Evolutionary conservation across 1,140 invertebrate species (phyloP), one percentile per base, ranked within the genome.

Genomic region (Microplitis demolitor): DNA sequence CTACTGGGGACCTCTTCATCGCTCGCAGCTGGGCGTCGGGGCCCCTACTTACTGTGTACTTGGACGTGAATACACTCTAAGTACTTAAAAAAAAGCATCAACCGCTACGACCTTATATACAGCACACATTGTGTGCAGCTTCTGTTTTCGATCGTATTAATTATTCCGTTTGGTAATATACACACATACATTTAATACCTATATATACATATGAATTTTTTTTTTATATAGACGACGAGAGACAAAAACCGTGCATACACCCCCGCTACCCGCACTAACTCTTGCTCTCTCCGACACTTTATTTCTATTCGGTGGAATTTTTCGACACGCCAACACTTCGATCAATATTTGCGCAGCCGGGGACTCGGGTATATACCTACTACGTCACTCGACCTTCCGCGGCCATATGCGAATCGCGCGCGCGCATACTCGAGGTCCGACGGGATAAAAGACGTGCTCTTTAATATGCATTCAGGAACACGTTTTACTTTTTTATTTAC

Each of bases 341-440:
- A 84, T 84, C 83, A 84, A 84, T 84, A 84, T 84, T 84, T 84
- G 81, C 81, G 81, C 83, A 84, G 83, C 83, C 82, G 82, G 72
- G 82, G 80, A 82, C 78, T 79, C 64, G 72, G 78, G 74, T 77
- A 79, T 37, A 62, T 58, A 45, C 39, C 39, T 45, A 45, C 77
- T 76, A 79, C 83, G 82, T 84, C 82, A 84, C 79, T 82, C 83
- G 83, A 84, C 83, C 81, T 82, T 82, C 81, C 81, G 78, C 79
- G 77, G 80, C 81, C 81, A 82, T 80, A 82, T 82, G 81, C 77
- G 81, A 82, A 54, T 54, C 51, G 56, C 60, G 66, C 72, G 61
- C 66, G 71, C 64, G 66, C 66, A 66, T n/a, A 64, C 14, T 54
- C 58, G 61, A 71, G 33, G 31, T 62, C 33, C 58, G 33, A 62